Evolutionary conservation across 2,113 vertebrate species (phyloP).

Genomic region (Coptodon bakossiorum): DNA sequence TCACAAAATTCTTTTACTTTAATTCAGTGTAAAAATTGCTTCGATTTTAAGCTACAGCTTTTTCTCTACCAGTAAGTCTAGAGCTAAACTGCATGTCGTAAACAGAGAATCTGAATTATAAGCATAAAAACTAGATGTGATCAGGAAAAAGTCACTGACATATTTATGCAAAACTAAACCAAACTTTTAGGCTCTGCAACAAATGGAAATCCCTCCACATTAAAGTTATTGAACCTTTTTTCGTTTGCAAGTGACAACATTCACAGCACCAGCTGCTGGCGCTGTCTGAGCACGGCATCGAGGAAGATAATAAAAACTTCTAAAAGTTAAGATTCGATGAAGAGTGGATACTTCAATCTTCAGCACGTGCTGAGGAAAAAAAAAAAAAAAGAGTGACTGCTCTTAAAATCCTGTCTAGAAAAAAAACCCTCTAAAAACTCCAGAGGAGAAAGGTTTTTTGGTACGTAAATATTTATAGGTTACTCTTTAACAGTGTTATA

Average conservation of each 20-base stretch:
- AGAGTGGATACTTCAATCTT: not conserved
- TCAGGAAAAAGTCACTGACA: not conserved
- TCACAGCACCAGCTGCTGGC: slow-evolving; percentile 65
- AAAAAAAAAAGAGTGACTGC: not conserved
- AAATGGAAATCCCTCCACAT: slow-evolving; percentile 24
- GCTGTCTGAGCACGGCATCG: not conserved
- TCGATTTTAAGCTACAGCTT: not conserved
- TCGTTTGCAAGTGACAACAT: slow-evolving; percentile 52
- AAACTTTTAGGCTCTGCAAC: not conserved
- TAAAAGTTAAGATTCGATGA: slow-evolving; percentile 18
- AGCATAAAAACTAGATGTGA: not conserved
- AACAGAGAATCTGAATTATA: not conserved
- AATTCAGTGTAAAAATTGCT: not conserved
- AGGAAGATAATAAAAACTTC: slow-evolving; percentile 40
- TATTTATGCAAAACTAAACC: not conserved
- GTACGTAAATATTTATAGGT: not conserved
- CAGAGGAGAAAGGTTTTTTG: not conserved
- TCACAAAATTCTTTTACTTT: not conserved
- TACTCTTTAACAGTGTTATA: not conserved
- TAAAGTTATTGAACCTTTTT: slow-evolving; percentile 71
- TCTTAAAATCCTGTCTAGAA: not conserved
- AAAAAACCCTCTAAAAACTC: accelerated
- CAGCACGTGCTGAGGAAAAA: not conserved
- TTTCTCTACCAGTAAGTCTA: not conserved
- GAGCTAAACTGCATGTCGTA: not conserved